These are phyloP conservation scores for Drosophila pegasa DNA, from an alignment of 2,888 invertebrate genomes.

Conservation along the genomic window DNA sequence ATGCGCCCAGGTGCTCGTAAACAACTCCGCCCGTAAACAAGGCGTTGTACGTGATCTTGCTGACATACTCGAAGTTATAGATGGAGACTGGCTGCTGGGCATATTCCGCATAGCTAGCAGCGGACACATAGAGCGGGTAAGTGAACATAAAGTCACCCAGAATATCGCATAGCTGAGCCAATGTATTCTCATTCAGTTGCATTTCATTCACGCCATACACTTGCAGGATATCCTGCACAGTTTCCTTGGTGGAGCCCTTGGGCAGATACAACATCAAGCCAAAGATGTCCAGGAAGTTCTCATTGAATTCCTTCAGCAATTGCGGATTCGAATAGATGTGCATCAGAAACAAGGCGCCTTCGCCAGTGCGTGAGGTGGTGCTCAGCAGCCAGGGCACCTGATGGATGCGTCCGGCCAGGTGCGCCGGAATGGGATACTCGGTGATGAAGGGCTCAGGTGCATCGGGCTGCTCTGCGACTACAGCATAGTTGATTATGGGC, in stretches of 20 bases:
- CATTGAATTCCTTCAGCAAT: slow-evolving; percentile 67
- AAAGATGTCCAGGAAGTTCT: slow-evolving; percentile 62
- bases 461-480: slow-evolving; percentile 82
- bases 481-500: slow-evolving; percentile 83
- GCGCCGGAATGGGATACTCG: slow-evolving; percentile 82
- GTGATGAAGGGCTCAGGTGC: slow-evolving; percentile 84
- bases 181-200: slow-evolving; percentile 60
- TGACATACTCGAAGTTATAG: slow-evolving; percentile 85
- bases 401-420: slow-evolving; percentile 72
- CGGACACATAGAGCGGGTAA: slow-evolving; percentile 83
- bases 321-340: slow-evolving; percentile 44
- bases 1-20: slow-evolving; percentile 70
- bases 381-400: slow-evolving; percentile 85
- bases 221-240: slow-evolving; percentile 33
- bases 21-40: slow-evolving; percentile 50
- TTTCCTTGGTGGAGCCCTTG: not conserved
- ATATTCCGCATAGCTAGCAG: slow-evolving; percentile 50
- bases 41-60: slow-evolving; percentile 77
- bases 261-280: slow-evolving; percentile 56
- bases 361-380: slow-evolving; percentile 83
- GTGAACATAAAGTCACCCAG: slow-evolving; percentile 85
- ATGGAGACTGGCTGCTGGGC: slow-evolving; percentile 81
- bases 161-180: slow-evolving; percentile 71
- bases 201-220: slow-evolving; percentile 51
- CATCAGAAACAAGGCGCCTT: slow-evolving; percentile 84